Conservation (phyloP, 2,888 invertebrate species). For the Stegophylla sp. region DNA sequence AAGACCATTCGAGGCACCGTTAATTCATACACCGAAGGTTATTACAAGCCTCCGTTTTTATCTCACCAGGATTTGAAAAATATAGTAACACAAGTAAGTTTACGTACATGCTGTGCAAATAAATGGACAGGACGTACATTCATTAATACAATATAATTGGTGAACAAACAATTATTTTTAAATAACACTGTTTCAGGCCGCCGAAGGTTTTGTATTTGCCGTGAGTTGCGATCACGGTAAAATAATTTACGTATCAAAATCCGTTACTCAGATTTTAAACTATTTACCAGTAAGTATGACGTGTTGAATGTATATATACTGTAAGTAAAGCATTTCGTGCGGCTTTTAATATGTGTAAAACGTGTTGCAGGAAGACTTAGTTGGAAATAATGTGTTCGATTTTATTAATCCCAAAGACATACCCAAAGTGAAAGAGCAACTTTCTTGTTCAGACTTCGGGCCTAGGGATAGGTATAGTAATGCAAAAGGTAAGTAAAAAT, state of each 20-base stretch:
- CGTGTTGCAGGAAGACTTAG: slow-evolving; percentile 78
- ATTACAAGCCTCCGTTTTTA: slow-evolving; percentile 81
- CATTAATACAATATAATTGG: no score
- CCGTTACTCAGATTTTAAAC: slow-evolving; percentile 81
- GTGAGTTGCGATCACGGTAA: slow-evolving; percentile 91
- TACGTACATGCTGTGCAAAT: neutral
- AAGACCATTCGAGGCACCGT: slow-evolving; percentile 74
- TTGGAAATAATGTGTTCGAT: slow-evolving; percentile 93
- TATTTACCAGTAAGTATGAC: slow-evolving; percentile 75
- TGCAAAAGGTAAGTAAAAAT: slow-evolving; percentile 80
- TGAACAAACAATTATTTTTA: neutral
- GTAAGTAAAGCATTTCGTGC: no score
- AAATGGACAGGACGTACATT: no score
- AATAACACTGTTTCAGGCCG: slow-evolving; percentile 70
- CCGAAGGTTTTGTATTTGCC: slow-evolving; percentile 89
- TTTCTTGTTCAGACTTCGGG: slow-evolving; percentile 86
- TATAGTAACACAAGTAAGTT: slow-evolving; percentile 75
- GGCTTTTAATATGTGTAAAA: no score
- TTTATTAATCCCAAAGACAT: slow-evolving; percentile 94
- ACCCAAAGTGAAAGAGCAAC: slow-evolving; percentile 91
- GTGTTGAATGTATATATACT: no score
- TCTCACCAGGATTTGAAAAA: slow-evolving; percentile 87
- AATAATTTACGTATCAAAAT: slow-evolving; percentile 87
- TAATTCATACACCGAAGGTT: slow-evolving; percentile 77
- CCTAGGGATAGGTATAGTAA: slow-evolving; percentile 89